Conservation (phyloP, 2,888 invertebrate genomes). For the Liodrosophila aerea region DNA sequence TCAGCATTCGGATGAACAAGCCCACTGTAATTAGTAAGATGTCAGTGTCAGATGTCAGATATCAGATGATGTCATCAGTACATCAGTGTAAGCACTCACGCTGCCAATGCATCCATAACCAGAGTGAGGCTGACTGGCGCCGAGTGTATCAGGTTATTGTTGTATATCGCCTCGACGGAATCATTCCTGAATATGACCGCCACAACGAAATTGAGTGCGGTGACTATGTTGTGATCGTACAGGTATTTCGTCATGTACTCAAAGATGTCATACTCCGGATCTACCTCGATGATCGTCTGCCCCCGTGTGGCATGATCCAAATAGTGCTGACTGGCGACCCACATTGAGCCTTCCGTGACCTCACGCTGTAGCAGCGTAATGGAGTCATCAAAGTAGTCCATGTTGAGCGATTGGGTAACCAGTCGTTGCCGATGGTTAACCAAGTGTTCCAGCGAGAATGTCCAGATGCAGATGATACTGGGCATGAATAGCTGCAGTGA, state of each 20-base stretch:
- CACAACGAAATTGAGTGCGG: slow-evolving; percentile 30
- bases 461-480: slow-evolving; percentile 15
- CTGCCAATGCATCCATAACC: slow-evolving; percentile 50
- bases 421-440: not conserved
- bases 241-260: slow-evolving; percentile 10
- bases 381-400: not conserved
- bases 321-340: slow-evolving; percentile 21
- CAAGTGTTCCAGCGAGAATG: slow-evolving; percentile 14
- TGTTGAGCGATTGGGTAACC: slow-evolving; percentile 1
- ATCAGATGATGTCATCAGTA: no score
- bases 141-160: slow-evolving; percentile 39
- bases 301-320: not conserved
- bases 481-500: slow-evolving; percentile 37
- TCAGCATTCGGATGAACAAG: slow-evolving; percentile 21
- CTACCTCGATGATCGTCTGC: slow-evolving; percentile 17
- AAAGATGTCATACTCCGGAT: not conserved
- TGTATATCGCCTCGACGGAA: slow-evolving; percentile 44
- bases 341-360: not conserved
- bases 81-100: no score
- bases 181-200: slow-evolving; percentile 33
- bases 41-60: no score
- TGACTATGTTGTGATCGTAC: slow-evolving; percentile 3
- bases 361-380: slow-evolving; percentile 13
- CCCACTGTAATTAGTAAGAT: slow-evolving; percentile 24
- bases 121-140: slow-evolving; percentile 53